A percentile compares a stretch with the other conserved stretches of the same genome.
Evolutionary conservation across 2,888 invertebrate species (phyloP).

Genomic region (Meteorus colon): DNA sequence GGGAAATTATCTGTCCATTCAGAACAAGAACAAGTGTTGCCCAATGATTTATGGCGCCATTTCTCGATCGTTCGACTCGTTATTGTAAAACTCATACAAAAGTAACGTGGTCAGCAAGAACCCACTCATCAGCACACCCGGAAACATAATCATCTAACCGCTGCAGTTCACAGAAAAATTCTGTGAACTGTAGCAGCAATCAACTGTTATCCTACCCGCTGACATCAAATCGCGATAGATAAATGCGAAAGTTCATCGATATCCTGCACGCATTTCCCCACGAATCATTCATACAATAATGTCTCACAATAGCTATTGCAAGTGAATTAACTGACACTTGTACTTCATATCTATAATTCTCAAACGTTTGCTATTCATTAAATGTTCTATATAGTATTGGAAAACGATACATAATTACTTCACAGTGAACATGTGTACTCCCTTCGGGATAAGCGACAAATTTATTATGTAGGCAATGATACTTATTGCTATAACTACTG

Average conservation of each 20-base stretch:
- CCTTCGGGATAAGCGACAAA: conserved; percentile 21
- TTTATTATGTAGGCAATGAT: conserved; percentile 26
- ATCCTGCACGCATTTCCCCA: neutral
- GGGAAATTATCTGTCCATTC: neutral
- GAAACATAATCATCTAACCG: neutral
- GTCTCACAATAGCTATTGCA: neutral
- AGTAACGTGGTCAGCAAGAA: too few species aligned
- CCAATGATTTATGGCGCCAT: too few species aligned
- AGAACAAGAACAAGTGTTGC: neutral
- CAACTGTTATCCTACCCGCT: neutral
- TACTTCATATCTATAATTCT: too few species aligned
- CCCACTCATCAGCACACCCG: too few species aligned
- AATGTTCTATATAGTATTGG: neutral
- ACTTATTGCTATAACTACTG: conserved; percentile 12
- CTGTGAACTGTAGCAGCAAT: too few species aligned
- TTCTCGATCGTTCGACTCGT: too few species aligned
- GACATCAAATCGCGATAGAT: neutral
- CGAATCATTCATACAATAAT: neutral
- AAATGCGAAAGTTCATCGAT: neutral
- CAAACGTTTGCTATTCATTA: too few species aligned
- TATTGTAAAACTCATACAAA: too few species aligned
- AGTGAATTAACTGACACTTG: conserved; percentile 1
- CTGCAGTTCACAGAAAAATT: neutral
- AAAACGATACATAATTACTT: neutral
- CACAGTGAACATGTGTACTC: neutral